These are phyloP conservation scores for Thaumetopoea pityocampa DNA, from an alignment of 1,140 invertebrate genomes.

Conservation along the genomic window DNA sequence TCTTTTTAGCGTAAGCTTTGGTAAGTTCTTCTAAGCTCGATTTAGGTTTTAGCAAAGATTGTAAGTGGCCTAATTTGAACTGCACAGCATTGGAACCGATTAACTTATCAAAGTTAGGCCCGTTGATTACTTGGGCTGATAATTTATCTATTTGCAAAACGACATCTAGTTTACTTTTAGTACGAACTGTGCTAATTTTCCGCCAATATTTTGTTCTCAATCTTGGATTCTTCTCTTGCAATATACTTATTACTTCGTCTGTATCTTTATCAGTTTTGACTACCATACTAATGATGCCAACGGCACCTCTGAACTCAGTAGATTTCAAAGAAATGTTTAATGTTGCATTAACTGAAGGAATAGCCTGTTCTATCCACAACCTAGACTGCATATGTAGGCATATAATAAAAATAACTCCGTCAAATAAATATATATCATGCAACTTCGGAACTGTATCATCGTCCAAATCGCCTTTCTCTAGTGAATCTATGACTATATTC, in stretches of 20 bases:
- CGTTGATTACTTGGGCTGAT: conserved; percentile 52
- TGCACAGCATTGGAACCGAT: conserved; percentile 32
- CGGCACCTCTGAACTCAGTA: conserved; percentile 57
- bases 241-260: conserved; percentile 41
- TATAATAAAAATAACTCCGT: conserved; percentile 64
- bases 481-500: conserved; percentile 31
- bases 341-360: conserved; percentile 31
- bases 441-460: conserved; percentile 39
- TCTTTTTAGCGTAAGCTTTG: conserved; percentile 14
- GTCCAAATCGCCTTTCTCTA: conserved; percentile 19
- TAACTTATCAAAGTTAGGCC: conserved; percentile 36
- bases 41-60: conserved; percentile 42
- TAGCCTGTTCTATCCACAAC: conserved; percentile 40
- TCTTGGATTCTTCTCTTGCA: conserved; percentile 58
- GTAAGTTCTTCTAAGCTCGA: conserved; percentile 33
- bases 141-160: conserved; percentile 62
- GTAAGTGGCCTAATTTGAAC: conserved; percentile 55
- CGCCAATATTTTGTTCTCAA: conserved; percentile 60
- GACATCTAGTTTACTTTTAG: conserved; percentile 41
- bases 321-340: conserved; percentile 40
- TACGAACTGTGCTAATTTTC: conserved; percentile 45
- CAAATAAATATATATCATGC: conserved; percentile 59
- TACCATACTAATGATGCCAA: conserved; percentile 57
- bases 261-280: conserved; percentile 38
- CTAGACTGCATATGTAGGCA: conserved; percentile 40